Conservation (phyloP, 2,797 vertebrate species). For the Microctenopoma lineatum region DNA sequence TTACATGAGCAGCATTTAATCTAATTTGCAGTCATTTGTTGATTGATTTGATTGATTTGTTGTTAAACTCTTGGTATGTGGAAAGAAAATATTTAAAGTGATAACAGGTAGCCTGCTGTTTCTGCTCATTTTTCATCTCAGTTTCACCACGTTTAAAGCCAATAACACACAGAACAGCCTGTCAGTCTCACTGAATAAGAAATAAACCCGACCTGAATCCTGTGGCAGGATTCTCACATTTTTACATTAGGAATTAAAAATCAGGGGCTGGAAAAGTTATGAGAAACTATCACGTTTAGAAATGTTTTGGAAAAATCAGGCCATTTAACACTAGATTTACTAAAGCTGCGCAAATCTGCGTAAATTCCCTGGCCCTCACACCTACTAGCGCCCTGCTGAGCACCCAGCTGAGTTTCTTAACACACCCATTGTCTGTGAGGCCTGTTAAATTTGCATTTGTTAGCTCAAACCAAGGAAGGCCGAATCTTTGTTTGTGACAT, state of each 20-base stretch:
- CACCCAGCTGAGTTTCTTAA: no score
- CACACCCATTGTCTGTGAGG: no score
- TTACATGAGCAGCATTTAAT: constrained; percentile 78
- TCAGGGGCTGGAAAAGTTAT: constrained; percentile 34
- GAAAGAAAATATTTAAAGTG: constrained; percentile 87
- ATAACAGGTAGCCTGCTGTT: constrained; percentile 84
- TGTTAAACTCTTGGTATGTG: constrained; percentile 79
- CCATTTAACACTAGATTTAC: no score
- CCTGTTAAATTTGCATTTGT: no score
- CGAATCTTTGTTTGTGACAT: no score
- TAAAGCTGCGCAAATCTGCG: no score
- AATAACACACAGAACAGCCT: constrained; percentile 72
- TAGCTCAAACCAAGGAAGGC: no score
- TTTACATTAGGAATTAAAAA: constrained; percentile 18
- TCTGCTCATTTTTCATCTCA: constrained; percentile 78
- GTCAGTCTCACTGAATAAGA: constrained; percentile 58
- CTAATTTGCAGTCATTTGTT: constrained; percentile 84
- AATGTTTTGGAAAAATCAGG: constrained; percentile 20
- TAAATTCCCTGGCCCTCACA: no score
- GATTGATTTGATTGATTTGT: no score
- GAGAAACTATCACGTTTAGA: constrained; percentile 21
- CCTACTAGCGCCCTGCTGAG: no score
- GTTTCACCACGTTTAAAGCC: constrained; percentile 69
- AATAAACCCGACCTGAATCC: constrained; percentile 41
- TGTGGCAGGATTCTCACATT: constrained; percentile 30